A percentile compares a stretch with the other conserved stretches of the same genome.
These are phyloP conservation scores for Drosophila seclusa DNA, from an alignment of 2,888 invertebrate genomes.

Conservation along the genomic window DNA sequence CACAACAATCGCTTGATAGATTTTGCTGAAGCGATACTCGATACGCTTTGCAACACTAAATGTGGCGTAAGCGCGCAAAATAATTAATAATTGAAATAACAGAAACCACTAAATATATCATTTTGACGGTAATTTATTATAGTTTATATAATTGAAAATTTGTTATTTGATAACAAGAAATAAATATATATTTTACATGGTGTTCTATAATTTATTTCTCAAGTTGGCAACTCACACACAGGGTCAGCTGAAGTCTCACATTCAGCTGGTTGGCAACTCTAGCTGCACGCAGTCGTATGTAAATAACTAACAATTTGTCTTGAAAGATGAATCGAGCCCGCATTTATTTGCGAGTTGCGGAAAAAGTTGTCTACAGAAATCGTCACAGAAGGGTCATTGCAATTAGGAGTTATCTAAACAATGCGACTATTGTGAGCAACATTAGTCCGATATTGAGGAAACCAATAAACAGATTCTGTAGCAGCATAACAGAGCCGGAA, in stretches of 20 bases:
- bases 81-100: too few species aligned
- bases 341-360: background rate
- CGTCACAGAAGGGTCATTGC: background rate
- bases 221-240: background rate
- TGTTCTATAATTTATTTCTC: background rate
- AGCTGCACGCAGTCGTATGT: background rate
- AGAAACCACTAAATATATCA: background rate
- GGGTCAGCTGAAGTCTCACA: background rate
- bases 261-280: constrained; percentile 25
- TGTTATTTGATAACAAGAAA: background rate
- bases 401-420: constrained; percentile 2
- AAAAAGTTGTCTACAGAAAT: background rate
- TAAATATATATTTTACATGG: background rate
- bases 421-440: background rate
- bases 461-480: constrained; percentile 21
- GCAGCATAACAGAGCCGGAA: constrained; percentile 48
- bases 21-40: background rate
- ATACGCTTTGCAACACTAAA: constrained; percentile 25
- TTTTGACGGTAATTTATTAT: background rate
- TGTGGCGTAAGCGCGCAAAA: background rate
- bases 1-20: constrained; percentile 47
- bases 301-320: constrained; percentile 23
- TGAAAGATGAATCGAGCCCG: constrained; percentile 28
- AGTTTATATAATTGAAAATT: background rate
- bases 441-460: background rate